Evolutionary conservation across 2,797 vertebrate genomes (phyloP).

Genomic region (Lindbergichthys nudifrons): DNA sequence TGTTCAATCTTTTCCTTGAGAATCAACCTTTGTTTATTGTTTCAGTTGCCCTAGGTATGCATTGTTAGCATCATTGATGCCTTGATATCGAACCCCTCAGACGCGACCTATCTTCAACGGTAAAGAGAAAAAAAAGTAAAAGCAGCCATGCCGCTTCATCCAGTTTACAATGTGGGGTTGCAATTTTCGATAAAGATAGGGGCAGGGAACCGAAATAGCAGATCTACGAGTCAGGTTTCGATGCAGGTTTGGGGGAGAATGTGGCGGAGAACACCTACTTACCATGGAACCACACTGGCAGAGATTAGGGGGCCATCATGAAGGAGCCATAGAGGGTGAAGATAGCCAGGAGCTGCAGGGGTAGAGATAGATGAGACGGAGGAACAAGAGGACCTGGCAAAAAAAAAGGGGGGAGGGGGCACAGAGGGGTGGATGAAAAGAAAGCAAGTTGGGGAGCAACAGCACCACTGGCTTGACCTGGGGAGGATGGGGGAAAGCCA

Average conservation of each 20-base stretch:
- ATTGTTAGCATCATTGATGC: conserved; percentile 52
- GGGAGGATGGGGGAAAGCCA: conserved; percentile 63
- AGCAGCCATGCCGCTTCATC: conserved; percentile 40
- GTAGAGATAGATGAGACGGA: conserved; percentile 76
- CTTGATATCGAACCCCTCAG: conserved; percentile 52
- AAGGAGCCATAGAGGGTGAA: conserved; percentile 75
- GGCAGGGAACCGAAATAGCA: conserved; percentile 31
- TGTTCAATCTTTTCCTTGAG: conserved; percentile 53
- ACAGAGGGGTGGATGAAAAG: conserved; percentile 77
- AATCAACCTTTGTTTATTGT: conserved; percentile 58
- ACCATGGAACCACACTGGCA: conserved; percentile 71
- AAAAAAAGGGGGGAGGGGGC: conserved; percentile 54
- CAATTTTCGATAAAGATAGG: conserved; percentile 40
- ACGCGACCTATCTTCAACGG: conserved; percentile 40
- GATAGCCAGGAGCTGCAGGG: conserved; percentile 77
- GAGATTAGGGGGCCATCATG: conserved; percentile 77
- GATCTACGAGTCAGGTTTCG: conserved; percentile 45
- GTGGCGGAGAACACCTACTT: conserved; percentile 67
- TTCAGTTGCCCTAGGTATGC: conserved; percentile 61
- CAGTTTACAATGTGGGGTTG: conserved; percentile 46
- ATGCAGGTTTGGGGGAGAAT: conserved; percentile 47
- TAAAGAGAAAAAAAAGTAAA: conserved; percentile 31
- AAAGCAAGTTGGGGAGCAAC: conserved; percentile 72
- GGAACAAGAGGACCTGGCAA: conserved; percentile 66
- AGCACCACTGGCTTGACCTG: conserved; percentile 77